Base-by-base conservation (phyloP, 2,888 invertebrate species). In the Spialia ferax region DNA sequence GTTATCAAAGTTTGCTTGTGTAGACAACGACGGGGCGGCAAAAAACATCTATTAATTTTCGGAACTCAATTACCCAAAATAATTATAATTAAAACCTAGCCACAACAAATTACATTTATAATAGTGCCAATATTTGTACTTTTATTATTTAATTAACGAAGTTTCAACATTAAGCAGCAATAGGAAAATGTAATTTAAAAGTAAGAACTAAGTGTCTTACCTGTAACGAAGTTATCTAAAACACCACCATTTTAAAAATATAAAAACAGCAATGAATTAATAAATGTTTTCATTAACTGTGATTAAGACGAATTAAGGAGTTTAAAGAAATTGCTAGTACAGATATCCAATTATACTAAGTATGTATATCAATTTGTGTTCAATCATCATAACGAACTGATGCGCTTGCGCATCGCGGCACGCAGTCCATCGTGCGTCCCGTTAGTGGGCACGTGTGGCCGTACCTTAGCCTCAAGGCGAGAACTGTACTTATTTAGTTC, bases 211-310 rank as follows among this genome's bases (percentile, higher is more conserved):
- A 35, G 26, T 29, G 48, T 57, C 56, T 64, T 64, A 64, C 64
- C 64, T 64, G 56, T 7, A 15, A 48, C 64, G 56, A 23, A 56
- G 64, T 48, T 56, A 56, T 56, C 29, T 29, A 55, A 55, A 56
- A 48, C 64, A 64, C 64, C 64, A 64, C 64, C 64, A 64, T 56
- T 63, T 56, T 48, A 15, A 45, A 64, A 64, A 64, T 63, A 29
- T 63, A 55, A 60, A 48, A 60, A 0, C 35, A 45, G 8, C 20
- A 63, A 35, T 57, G 8, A 50, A 22, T 22, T 13, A 22, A 20
- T 22, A 22, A 50, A 11, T 61, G n/a, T n/a, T n/a, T n/a, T n/a
- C 15, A 18, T 45, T 18, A 18, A 15, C 8, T n/a, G n/a, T n/a
- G 4, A 45, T 45, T 8, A 11, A 32, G 8, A 11, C 32, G 4